Evolutionary conservation across 2,113 vertebrate genomes (phyloP).

Genomic region (Vidua chalybeata): DNA sequence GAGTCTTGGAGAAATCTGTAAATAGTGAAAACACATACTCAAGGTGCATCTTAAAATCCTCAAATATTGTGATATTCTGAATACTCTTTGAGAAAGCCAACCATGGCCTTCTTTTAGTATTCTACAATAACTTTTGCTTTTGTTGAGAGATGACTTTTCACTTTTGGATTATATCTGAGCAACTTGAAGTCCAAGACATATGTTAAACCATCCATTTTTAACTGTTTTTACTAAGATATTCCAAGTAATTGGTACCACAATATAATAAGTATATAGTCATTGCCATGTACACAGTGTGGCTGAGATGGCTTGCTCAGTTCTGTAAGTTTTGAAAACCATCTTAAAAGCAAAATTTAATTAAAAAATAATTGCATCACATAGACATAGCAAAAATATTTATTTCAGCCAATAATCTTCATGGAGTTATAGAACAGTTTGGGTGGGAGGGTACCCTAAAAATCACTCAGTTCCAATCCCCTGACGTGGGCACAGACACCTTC

Average conservation of each 20-base stretch:
- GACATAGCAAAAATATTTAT: background rate
- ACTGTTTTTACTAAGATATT: background rate
- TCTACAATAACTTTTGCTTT: background rate
- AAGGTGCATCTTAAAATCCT: background rate
- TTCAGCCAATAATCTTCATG: background rate
- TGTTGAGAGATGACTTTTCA: background rate
- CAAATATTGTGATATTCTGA: background rate
- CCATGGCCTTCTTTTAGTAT: background rate
- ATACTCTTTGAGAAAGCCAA: background rate
- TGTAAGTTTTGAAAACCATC: background rate
- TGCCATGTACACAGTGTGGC: background rate
- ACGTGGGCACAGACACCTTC: fast-evolving
- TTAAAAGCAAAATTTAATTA: background rate
- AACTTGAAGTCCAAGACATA: background rate
- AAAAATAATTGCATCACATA: background rate
- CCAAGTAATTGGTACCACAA: background rate
- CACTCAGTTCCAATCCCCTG: background rate
- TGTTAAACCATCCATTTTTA: background rate
- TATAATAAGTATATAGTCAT: background rate
- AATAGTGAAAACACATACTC: background rate
- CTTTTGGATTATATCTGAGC: background rate
- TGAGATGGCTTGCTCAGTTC: background rate
- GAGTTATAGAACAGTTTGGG: background rate
- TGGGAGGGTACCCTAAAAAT: fast-evolving
- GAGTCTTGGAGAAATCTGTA: background rate